Base-by-base conservation (phyloP, 2,113 vertebrate genomes). In the Pelecanus crispus region DNA sequence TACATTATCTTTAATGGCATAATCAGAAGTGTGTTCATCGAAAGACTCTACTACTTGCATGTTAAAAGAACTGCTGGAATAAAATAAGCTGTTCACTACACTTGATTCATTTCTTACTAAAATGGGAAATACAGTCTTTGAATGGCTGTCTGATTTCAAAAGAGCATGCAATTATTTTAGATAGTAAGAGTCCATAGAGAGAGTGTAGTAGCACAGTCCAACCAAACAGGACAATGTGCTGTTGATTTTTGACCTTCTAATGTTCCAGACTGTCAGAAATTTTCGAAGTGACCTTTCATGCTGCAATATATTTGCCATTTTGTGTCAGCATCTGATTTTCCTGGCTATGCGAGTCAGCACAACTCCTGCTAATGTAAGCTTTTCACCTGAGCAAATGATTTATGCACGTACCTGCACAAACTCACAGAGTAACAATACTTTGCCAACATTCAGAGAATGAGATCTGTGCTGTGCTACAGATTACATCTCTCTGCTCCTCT, bases 211-310 rank as follows among this genome's bases (percentile, higher is more conserved):
- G 83, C 74, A 85, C 61, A 25, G 8, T 85, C 70, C 90, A 88
- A 71, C 65, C 70, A 91, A 68, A 95, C 13, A 93, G 84, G 81
- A 95, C 65, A 97, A 91, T 59, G 26, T 56, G 31, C 29, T 89
- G 93, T 77, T 96, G 93, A 95, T 94, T 97, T 97, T 90, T 98
- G 94, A 97, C 96, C 90, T 97, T 97, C 92, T 95, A 77, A 94
- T 83, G 17, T 92, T 94, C 47, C 93, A 89, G 75, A 86, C 58
- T 96, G 91, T 94, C 97, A 97, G 70, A 96, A 93, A 93, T 92
- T 85, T 95, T 91, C 22, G 15, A 97, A 96, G 85, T 96, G 91
- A 97, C 91, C 92, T 97, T 97, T 97, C 72, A 91, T 73, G 44
- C 28, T 79, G 38, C 65, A 94, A 86, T 81, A 93, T 88, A 91